Evolutionary conservation across 2,888 invertebrate species (phyloP), one percentile per base, ranked within the genome.

Genomic region (Copidosoma aretas): DNA sequence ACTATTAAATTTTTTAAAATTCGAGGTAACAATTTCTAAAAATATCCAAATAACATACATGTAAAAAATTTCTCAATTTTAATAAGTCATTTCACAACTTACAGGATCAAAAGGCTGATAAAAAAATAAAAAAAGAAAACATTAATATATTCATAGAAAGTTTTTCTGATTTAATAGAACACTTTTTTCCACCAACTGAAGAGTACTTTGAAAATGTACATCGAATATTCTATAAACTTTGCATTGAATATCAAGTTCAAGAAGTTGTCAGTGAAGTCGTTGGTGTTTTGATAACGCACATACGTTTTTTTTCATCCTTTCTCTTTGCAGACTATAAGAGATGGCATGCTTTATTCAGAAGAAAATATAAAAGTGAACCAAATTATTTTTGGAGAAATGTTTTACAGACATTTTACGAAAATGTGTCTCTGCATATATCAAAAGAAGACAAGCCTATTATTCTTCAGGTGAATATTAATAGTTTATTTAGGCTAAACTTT

Each of bases 381-480:
- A 61, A 73, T 65, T 21, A 69, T 51, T 22, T 58, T 60, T n/a
- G 62, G 66, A 73, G 73, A 17, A 56, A 41, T 22, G 75, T 78
- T n/a, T 71, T 82, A 43, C 77, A 73, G 74, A 66, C 22, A 8
- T 81, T 78, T 70, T 82, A 81, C 43, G 57, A 64, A 71, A 63
- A 71, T n/a, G 75, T 82, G 15, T 79, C 77, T 60, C 12, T 1
- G 17, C 12, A 65, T 43, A 17, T 65, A 32, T 15, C 43, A 12
- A 39, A 67, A 64, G 52, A 58, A n/a, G 14, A 68, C 14, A 15
- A 46, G 32, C 32, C 32, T 46, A 46, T 41, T 10, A 10, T 8
- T 46, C 15, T 14, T 46, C 3, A 46, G 12, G 14, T 15, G 3
- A 46, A 12, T 46, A 15, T 46, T 46, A 25, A 57, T 24, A 52